These are phyloP conservation scores for Alaudala cheleensis DNA, from an alignment of 2,113 vertebrate genomes.

Conservation along the genomic window DNA sequence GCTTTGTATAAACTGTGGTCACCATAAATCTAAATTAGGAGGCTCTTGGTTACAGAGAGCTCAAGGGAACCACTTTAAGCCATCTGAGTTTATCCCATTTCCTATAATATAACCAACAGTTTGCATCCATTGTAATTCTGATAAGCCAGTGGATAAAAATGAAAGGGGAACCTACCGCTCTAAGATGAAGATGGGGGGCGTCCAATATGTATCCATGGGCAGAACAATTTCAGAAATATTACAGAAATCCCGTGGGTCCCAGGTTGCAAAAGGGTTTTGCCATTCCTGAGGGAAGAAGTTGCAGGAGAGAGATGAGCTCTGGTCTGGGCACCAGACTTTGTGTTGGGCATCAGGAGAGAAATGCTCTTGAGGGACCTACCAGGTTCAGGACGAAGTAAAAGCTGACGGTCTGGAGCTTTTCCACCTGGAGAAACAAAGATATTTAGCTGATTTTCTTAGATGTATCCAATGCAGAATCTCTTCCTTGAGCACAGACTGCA, in stretches of 20 bases:
- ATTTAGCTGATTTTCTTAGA: neutral
- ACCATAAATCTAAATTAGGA: neutral
- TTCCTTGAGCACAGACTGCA: neutral
- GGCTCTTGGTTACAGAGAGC: neutral
- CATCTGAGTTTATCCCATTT: neutral
- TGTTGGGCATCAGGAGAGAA: neutral
- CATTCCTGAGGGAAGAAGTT: conserved; percentile 40
- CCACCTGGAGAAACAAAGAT: conserved; percentile 13
- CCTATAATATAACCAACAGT: neutral
- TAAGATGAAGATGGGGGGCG: conserved; percentile 17
- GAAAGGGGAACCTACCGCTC: conserved; percentile 42
- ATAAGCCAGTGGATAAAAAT: neutral
- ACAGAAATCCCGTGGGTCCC: conserved; percentile 60
- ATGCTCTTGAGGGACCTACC: neutral
- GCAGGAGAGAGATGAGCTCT: neutral
- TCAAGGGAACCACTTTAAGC: neutral
- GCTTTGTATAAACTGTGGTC: neutral
- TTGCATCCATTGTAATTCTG: neutral
- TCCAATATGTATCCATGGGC: conserved; percentile 31
- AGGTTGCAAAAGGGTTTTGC: conserved; percentile 46
- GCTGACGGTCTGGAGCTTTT: conserved; percentile 64
- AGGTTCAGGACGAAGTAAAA: conserved; percentile 45
- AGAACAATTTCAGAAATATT: conserved; percentile 48
- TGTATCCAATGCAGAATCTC: neutral
- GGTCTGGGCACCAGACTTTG: neutral